A percentile compares a stretch with the other conserved stretches of the same genome.
phyloP scores from a whole-genome alignment of 2,888 invertebrate genomes.

The Hoplodrina ambigua region DNA sequence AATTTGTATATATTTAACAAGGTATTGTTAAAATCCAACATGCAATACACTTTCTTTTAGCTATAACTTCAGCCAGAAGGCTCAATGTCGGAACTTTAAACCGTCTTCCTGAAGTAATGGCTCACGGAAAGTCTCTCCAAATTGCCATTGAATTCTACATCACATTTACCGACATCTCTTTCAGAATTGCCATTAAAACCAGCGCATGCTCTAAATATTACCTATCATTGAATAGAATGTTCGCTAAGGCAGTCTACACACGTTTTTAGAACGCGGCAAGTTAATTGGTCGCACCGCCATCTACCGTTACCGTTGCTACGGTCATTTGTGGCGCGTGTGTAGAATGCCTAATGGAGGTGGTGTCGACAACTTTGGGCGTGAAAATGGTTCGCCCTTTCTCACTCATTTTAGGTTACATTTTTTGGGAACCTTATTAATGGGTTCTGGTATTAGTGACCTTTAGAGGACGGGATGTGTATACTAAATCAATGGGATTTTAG shows the following conservation, averaged over 20 bases:
- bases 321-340: slow-evolving; percentile 72
- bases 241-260: slow-evolving; percentile 72
- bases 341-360: slow-evolving; percentile 66
- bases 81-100: neutral
- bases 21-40: too few relatives aligned
- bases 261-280: slow-evolving; percentile 74
- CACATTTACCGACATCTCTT: slow-evolving; percentile 1
- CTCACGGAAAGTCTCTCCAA: neutral
- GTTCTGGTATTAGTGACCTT: slow-evolving; percentile 6
- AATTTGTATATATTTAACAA: too few relatives aligned
- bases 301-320: slow-evolving; percentile 66
- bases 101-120: neutral
- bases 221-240: slow-evolving; percentile 64
- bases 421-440: slow-evolving; percentile 10
- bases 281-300: slow-evolving; percentile 74
- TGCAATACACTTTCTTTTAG: too few relatives aligned
- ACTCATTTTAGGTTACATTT: slow-evolving; percentile 37
- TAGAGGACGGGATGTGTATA: neutral
- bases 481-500: neutral
- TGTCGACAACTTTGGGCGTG: slow-evolving; percentile 42
- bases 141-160: neutral
- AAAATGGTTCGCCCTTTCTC: slow-evolving; percentile 44
- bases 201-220: slow-evolving; percentile 37
- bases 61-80: too few relatives aligned
- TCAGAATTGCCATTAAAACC: slow-evolving; percentile 32